A percentile compares a stretch with the other conserved stretches of the same genome.
phyloP scores from a whole-genome alignment of 37 sponge, comb jelly and placozoan genomes.

The Bolinopsis microptera region DNA sequence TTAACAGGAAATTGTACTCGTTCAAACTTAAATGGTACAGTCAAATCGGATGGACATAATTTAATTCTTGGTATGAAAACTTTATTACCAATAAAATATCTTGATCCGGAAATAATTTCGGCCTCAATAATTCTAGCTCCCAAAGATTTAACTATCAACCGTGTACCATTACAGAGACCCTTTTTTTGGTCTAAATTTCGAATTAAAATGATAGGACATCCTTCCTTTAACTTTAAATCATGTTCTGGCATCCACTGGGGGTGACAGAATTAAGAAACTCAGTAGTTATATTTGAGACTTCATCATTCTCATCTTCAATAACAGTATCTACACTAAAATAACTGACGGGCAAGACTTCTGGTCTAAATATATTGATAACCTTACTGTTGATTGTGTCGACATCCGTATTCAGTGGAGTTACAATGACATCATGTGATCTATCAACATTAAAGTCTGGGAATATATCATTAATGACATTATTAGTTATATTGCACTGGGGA shows the following conservation, averaged over 20 bases:
- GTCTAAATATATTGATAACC: not conserved
- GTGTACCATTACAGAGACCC: slow-evolving; percentile 64
- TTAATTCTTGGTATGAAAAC: slow-evolving; percentile 60
- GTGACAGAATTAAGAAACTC: slow-evolving; percentile 62
- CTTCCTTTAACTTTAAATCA: slow-evolving; percentile 15
- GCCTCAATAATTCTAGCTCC: slow-evolving; percentile 35
- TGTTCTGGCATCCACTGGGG: slow-evolving; percentile 60
- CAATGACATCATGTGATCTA: not conserved
- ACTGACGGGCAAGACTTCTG: not conserved
- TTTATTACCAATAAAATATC: not conserved
- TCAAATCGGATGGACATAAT: slow-evolving; percentile 25
- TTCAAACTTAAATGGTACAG: slow-evolving; percentile 5
- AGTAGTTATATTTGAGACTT: not conserved
- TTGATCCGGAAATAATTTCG: slow-evolving; percentile 9
- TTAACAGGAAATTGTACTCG: slow-evolving; percentile 45
- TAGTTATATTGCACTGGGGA: not conserved
- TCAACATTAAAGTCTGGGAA: not conserved
- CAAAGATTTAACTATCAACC: not conserved
- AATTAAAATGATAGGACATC: not conserved
- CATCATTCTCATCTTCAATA: not conserved
- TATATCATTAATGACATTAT: not conserved
- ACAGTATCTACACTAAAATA: slow-evolving; percentile 27
- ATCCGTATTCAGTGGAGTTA: slow-evolving; percentile 28
- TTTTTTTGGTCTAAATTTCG: slow-evolving; percentile 47
- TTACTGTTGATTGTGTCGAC: not conserved